Evolutionary conservation across 1,140 invertebrate species (phyloP), one percentile per base, ranked within the genome.

Genomic region (Oedothorax gibbosus): DNA sequence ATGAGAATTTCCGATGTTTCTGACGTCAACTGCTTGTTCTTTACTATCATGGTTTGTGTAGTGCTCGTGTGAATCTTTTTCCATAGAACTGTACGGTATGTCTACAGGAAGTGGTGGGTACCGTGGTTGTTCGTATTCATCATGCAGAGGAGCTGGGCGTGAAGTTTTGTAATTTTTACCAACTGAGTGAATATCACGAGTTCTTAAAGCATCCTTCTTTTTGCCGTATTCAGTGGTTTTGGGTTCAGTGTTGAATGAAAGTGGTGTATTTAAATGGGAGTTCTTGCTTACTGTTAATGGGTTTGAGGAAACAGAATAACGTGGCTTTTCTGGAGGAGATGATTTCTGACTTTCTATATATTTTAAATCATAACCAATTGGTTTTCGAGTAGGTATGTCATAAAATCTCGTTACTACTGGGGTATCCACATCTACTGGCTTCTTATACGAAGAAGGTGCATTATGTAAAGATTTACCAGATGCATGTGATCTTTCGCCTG

Each of bases 111-210:
- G 15, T 1, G 80, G 80, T 53, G 80, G 80, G 49, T 82, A 21
- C n/a, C 69, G 50, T 9, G 80, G 80, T n/a, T 82, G 80, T 18
- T 82, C 80, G 35, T 73, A 73, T 73, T 73, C 56, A 64, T 82
- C 80, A 56, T 82, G 54, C 18, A 73, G n/a, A 54, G 80, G 80
- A 18, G 80, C 80, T 64, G 80, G 80, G n/a, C 80, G 35, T 2
- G 69, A 64, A 15, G 80, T 54, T 54, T 64, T 82, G 49, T 82
- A 82, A 53, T 82, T 82, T 65, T 82, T 82, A 9, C n/a, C 35
- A 10, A 69, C 80, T 12, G 68, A 82, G n/a, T 82, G 80, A 54
- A 15, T 72, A 20, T 51, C 56, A 10, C 14, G 56, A 51, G 18
- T 56, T 69, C 68, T 18, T 35, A 51, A 69, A 8, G 75, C 51